Percentiles rank a stretch among this genome's conserved stretches.
Conservation (phyloP, 2,113 vertebrate species). For the Calypte anna region DNA sequence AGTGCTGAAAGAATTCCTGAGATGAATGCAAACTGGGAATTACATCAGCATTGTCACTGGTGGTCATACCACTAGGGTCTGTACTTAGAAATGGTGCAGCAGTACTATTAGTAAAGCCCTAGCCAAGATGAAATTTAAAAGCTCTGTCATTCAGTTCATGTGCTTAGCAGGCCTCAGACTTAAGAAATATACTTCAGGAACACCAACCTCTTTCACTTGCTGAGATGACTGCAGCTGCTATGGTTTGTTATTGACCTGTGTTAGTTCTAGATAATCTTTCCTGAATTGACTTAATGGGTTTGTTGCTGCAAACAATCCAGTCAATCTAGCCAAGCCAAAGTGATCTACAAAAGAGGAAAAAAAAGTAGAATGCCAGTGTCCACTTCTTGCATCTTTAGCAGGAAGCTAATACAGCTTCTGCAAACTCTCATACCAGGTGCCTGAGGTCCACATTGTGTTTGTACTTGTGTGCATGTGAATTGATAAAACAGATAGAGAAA, state of each 20-base stretch:
- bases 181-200: neutral
- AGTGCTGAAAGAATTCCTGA: neutral
- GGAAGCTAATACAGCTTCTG: neutral
- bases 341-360: neutral
- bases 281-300: neutral
- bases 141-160: neutral
- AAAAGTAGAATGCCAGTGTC: neutral
- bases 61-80: neutral
- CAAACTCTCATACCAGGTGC: neutral
- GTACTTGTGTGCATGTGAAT: neutral
- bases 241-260: neutral
- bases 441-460: neutral
- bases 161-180: neutral
- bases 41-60: neutral
- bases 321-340: neutral
- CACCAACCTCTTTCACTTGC: neutral
- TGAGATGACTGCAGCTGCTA: neutral
- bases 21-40: neutral
- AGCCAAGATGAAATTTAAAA: neutral
- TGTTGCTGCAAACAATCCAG: neutral
- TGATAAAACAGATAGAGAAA: neutral
- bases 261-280: neutral
- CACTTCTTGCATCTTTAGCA: neutral
- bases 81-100: neutral
- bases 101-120: neutral